These are phyloP conservation scores for Tachycineta bicolor DNA, from an alignment of 2,113 vertebrate species.

Conservation along the genomic window DNA sequence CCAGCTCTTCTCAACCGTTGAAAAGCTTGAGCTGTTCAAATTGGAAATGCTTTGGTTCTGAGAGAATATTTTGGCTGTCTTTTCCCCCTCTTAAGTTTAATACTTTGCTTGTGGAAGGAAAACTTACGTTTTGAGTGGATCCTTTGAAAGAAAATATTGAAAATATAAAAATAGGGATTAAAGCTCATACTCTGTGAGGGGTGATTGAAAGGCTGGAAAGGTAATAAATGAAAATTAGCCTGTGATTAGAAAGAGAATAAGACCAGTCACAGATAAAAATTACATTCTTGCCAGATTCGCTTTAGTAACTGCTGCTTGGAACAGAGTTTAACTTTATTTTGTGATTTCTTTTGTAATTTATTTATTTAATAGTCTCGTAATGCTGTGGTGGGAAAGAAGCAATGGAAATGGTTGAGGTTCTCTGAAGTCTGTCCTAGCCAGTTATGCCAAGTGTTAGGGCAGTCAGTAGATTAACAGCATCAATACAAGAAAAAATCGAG, in stretches of 20 bases:
- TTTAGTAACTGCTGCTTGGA: not conserved
- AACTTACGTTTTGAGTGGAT: not conserved
- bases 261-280: not conserved
- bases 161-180: not conserved
- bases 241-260: not conserved
- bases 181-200: not conserved
- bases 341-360: not conserved
- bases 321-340: not conserved
- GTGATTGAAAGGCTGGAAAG: not conserved
- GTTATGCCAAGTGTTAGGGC: not conserved
- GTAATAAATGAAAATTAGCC: not conserved
- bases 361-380: not conserved
- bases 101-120: not conserved
- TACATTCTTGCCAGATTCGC: not conserved
- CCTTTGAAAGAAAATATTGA: not conserved
- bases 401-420: not conserved
- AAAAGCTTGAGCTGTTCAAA: not conserved
- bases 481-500: not conserved
- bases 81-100: not conserved
- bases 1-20: not conserved
- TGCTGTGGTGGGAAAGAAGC: not conserved
- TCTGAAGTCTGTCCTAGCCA: not conserved
- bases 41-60: not conserved
- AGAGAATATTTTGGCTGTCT: not conserved
- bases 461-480: not conserved